Percentiles rank a stretch among this genome's conserved stretches.
These are phyloP conservation scores for Squalus acanthias DNA, from an alignment of 2,797 vertebrate genomes.

Conservation along the genomic window DNA sequence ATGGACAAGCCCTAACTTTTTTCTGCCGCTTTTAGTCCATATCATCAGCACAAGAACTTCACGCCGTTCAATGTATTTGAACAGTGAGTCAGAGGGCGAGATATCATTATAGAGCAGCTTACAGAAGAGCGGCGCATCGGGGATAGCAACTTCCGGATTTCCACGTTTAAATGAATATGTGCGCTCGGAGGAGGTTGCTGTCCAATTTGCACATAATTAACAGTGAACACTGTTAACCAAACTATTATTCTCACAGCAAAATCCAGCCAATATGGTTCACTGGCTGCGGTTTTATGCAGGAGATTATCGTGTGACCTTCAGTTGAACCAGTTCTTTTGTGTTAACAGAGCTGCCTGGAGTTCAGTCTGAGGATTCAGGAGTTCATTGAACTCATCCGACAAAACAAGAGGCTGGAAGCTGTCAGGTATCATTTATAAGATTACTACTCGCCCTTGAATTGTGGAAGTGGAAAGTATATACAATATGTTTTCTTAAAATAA, in stretches of 20 bases:
- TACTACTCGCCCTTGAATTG: not conserved
- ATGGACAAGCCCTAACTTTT: not conserved
- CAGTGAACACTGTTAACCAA: not conserved
- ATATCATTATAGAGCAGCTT: not conserved
- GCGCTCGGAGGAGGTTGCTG: too few species aligned
- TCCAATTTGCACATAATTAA: too few species aligned
- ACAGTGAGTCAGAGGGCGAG: not conserved
- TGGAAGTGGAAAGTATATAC: not conserved
- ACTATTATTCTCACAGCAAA: not conserved
- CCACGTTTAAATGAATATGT: too few species aligned
- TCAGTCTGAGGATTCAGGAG: conserved; percentile 98
- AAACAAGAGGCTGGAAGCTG: conserved; percentile 97
- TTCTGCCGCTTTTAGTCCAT: too few species aligned
- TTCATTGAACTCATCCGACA: conserved; percentile 98
- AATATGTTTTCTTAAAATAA: not conserved
- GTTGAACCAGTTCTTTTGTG: conserved; percentile 44
- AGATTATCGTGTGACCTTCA: not conserved
- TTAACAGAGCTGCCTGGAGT: conserved; percentile 92
- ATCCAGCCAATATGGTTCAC: not conserved
- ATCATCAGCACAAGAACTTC: too few species aligned
- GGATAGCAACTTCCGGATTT: too few species aligned
- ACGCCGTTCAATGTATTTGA: not conserved
- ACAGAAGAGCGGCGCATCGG: not conserved
- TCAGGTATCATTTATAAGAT: conserved; percentile 67
- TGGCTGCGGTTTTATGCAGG: not conserved